Conservation (phyloP, 2,113 vertebrate species). For the Serilophus lunatus region DNA sequence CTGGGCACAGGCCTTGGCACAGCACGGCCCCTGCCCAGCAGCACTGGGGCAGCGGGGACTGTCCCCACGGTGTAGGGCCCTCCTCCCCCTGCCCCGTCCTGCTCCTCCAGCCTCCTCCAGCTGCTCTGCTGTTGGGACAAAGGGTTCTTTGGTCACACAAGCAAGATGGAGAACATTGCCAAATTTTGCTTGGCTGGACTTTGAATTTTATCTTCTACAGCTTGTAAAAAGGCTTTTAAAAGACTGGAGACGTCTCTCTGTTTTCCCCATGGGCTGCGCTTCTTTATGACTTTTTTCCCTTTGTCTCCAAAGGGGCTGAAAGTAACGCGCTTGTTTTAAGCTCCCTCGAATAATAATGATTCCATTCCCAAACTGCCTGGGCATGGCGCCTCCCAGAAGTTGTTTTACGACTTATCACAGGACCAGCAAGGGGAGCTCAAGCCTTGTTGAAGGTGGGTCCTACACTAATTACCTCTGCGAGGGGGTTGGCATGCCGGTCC, state of each 20-base stretch:
- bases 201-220: not conserved
- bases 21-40: not conserved
- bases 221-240: constrained; percentile 41
- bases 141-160: not conserved
- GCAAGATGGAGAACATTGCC: not conserved
- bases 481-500: not conserved
- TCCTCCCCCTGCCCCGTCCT: not conserved
- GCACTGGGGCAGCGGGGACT: not conserved
- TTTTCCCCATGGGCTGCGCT: not conserved
- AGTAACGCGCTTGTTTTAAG: not conserved
- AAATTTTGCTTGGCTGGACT: not conserved
- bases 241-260: not conserved
- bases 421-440: constrained; percentile 43
- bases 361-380: not conserved
- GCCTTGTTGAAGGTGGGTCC: not conserved
- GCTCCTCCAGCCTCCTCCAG: not conserved
- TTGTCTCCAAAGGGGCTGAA: not conserved
- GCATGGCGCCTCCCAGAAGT: not conserved
- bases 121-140: accelerated
- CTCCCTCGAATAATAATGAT: accelerated
- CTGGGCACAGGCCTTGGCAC: not conserved
- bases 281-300: not conserved
- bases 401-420: not conserved
- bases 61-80: too few species aligned
- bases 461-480: not conserved